These are phyloP conservation scores for Halocynthia roretzi DNA, from an alignment of 23 tunicate genomes.

Conservation along the genomic window DNA sequence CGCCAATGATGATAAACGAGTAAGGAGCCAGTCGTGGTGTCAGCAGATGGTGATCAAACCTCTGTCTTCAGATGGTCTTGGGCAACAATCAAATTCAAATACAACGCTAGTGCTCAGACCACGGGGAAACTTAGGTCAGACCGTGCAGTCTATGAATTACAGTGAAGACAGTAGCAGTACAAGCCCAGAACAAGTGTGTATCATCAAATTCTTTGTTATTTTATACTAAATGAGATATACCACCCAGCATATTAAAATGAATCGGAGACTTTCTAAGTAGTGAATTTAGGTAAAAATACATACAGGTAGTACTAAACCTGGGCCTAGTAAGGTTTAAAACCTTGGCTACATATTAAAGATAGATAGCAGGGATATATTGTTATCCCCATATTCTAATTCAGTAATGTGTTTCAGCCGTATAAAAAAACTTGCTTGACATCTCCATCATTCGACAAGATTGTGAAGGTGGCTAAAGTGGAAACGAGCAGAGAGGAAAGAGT, in stretches of 20 bases:
- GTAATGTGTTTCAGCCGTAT: not conserved
- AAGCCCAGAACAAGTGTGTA: constrained; percentile 3
- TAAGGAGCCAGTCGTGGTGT: not conserved
- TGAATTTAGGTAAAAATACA: not conserved
- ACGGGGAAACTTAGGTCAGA: not conserved
- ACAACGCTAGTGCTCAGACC: constrained; percentile 1
- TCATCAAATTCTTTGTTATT: not conserved
- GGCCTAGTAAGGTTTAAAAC: too few species aligned
- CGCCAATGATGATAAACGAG: not conserved
- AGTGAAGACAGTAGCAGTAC: constrained; percentile 15
- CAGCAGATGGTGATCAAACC: not conserved
- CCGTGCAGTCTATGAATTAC: constrained; percentile 6
- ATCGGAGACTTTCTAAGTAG: not conserved
- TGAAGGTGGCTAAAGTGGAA: not conserved
- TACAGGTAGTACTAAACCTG: too few species aligned
- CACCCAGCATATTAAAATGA: not conserved
- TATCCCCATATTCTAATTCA: too few species aligned
- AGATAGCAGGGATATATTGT: too few species aligned
- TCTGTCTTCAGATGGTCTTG: too few species aligned
- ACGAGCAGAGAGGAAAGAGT: constrained; percentile 13
- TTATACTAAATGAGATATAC: not conserved
- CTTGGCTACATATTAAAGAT: too few species aligned
- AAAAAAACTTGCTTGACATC: not conserved
- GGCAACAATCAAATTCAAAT: not conserved
- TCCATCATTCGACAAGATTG: constrained; percentile 1